Evolutionary conservation across 35 echinoderm and acorn worm genomes (phyloP).

Genomic region (Acanthaster planci): DNA sequence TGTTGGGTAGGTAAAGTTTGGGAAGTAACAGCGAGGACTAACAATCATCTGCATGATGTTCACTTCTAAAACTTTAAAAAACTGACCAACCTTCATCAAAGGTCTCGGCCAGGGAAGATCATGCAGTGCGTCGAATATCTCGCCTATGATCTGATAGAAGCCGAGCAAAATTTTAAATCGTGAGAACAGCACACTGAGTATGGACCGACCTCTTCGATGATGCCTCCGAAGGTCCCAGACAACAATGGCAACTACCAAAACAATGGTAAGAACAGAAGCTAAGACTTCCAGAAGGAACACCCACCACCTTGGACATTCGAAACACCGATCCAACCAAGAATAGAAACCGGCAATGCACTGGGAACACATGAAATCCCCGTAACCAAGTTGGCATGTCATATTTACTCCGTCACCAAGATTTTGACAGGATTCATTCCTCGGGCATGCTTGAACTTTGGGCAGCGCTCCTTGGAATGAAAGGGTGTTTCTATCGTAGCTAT

Average conservation of each 20-base stretch:
- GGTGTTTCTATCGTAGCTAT: background rate
- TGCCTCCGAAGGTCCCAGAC: constrained; percentile 12
- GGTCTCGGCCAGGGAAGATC: constrained; percentile 25
- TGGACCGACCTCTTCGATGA: background rate
- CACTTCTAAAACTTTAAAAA: constrained; percentile 9
- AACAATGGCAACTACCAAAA: background rate
- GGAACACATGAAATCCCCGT: constrained; percentile 34
- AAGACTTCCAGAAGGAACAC: constrained; percentile 2
- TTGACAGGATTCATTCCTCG: background rate
- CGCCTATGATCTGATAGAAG: constrained; percentile 60
- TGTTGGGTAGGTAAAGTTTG: constrained; percentile 3
- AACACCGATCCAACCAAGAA: constrained; percentile 38
- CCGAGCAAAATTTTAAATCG: constrained; percentile 53
- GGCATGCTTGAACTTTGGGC: background rate
- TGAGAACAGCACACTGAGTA: constrained; percentile 29
- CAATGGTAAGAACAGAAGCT: background rate
- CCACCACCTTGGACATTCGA: constrained; percentile 18
- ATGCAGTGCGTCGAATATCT: constrained; percentile 24
- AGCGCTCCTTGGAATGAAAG: background rate
- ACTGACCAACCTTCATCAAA: constrained; percentile 16
- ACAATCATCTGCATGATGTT: constrained; percentile 9
- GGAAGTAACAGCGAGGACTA: constrained; percentile 35
- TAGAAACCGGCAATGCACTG: constrained; percentile 22
- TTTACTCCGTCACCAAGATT: background rate
- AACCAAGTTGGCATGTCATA: background rate